Evolutionary conservation across 2,797 vertebrate species (phyloP).

Genomic region (Urocyon cinereoargenteus): DNA sequence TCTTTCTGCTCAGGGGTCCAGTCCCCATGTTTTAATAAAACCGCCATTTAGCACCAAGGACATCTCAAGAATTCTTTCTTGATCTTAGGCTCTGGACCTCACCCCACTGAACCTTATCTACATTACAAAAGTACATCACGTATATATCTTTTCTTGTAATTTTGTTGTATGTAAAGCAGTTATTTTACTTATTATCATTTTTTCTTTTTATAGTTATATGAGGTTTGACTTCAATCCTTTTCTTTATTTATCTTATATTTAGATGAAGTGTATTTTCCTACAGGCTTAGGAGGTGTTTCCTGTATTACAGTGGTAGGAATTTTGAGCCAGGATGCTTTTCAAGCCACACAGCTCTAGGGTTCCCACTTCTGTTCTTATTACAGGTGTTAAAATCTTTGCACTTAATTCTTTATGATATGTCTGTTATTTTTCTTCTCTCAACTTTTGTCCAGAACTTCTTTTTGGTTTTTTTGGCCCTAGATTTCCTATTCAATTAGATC

Average conservation of each 20-base stretch:
- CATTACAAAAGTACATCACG: too few species aligned
- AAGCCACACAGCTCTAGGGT: background rate
- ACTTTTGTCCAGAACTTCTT: background rate
- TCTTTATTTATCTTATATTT: background rate
- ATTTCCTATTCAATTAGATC: background rate
- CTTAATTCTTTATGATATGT: background rate
- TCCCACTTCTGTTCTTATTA: background rate
- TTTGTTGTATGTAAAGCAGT: background rate
- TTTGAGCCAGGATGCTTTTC: background rate
- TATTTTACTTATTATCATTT: background rate
- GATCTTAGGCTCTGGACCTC: too few species aligned
- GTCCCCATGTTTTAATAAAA: too few species aligned
- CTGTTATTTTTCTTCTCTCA: background rate
- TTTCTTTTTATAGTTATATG: background rate
- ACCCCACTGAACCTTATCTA: too few species aligned
- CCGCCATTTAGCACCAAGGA: too few species aligned
- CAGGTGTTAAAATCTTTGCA: background rate
- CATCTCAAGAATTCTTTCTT: too few species aligned
- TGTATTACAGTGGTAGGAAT: background rate
- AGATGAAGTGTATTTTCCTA: background rate
- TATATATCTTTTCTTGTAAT: background rate
- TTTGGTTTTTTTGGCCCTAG: background rate
- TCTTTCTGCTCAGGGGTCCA: too few species aligned
- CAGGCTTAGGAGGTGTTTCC: background rate
- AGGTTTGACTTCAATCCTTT: background rate